Base-by-base conservation (phyloP, 2,888 invertebrate species). In the Microctonus hyperodae region DNA sequence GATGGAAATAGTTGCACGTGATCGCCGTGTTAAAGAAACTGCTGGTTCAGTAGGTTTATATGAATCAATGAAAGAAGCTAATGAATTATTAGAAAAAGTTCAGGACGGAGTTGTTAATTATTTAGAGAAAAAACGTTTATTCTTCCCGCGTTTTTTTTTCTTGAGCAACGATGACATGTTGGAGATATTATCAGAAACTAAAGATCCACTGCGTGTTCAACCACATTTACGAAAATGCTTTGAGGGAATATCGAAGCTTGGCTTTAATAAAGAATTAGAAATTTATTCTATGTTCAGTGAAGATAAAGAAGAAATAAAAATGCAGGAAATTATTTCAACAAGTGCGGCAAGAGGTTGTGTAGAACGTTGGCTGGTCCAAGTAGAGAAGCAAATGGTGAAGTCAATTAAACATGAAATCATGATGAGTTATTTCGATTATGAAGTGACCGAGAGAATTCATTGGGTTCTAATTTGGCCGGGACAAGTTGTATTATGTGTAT, bases 111-210 rank as follows among this genome's bases (percentile, higher is more conserved):
- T 95, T 0, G 90, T 92, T 73, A 89, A 89, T 74, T 95, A 95
- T 81, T 86, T 95, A 69, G 94, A 95, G 85, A 93, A 91, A 84
- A 95, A 95, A 82, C 85, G 95, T 72, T 85, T 95, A 10, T 94
- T 88, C 82, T 95, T 95, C 80, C 91, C 94, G 48, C 88, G 95
- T 81, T 95, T 96, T 81, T 96, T 95, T 87, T 96, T 96, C 80
- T 86, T 96, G 67, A 95, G 95, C 6, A 95, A 96, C 81, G 94
- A 95, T 78, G 95, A 96, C 84, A 91, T 96, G 89, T 86, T 96
- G 74, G 94, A 95, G 84, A 94, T 96, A 75, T 86, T 96, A 69
- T 94, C 95, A 0, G 94, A 95, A 86, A 94, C 94, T 1, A 94
- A 94, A 85, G 93, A 95, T 80, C 94, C 94, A 0, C 83, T 90